Evolutionary conservation across 2,797 vertebrate species (phyloP).

Genomic region (Acrossocheilus fasciatus): DNA sequence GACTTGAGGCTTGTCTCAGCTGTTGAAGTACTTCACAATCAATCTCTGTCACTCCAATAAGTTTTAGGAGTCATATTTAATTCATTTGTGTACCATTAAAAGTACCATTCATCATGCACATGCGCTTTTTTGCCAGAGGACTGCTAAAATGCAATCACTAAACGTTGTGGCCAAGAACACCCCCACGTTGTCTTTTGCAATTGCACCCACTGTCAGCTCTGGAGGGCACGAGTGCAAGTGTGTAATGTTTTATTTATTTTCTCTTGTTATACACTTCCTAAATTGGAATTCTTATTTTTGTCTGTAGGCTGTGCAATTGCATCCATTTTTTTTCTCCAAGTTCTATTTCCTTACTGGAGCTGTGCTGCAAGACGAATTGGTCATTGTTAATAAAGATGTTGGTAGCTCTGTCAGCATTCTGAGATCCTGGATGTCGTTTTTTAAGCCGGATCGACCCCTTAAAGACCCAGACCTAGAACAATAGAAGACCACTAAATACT

Average conservation of each 20-base stretch:
- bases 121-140: slow-evolving; percentile 65
- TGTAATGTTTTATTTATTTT: slow-evolving; percentile 49
- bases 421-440: not conserved
- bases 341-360: not conserved
- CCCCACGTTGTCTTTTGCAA: slow-evolving; percentile 34
- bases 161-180: slow-evolving; percentile 41
- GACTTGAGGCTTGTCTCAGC: slow-evolving; percentile 25
- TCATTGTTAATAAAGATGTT: slow-evolving; percentile 20
- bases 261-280: slow-evolving; percentile 13
- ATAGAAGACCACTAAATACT: not conserved
- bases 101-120: slow-evolving; percentile 73
- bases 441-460: not conserved
- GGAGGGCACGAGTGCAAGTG: not conserved
- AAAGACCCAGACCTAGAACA: not conserved
- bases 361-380: slow-evolving; percentile 27
- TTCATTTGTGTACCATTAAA: slow-evolving; percentile 74
- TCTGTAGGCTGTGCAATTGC: slow-evolving; percentile 26
- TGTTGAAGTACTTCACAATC: slow-evolving; percentile 63
- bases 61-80: slow-evolving; percentile 76
- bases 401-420: not conserved
- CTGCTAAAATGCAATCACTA: slow-evolving; percentile 64
- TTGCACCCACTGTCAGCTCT: slow-evolving; percentile 18
- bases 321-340: not conserved
- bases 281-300: slow-evolving; percentile 34
- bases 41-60: slow-evolving; percentile 71